Evolutionary conservation across 2,113 vertebrate genomes (phyloP).

Genomic region (Blennius ocellaris): DNA sequence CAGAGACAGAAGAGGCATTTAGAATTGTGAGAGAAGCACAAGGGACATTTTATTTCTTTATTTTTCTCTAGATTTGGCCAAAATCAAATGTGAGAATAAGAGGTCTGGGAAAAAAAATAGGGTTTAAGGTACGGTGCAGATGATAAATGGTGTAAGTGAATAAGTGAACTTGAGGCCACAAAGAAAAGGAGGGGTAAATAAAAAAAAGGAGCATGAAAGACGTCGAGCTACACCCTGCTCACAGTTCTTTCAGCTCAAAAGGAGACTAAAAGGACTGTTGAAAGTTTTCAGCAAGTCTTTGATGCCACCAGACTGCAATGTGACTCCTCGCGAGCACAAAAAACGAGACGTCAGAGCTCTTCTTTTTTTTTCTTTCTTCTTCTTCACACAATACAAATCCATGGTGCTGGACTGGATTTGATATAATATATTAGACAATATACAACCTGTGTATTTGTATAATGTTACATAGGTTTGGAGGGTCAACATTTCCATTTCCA

Average conservation of each 20-base stretch:
- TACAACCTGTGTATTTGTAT: slow-evolving; percentile 71
- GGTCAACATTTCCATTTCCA: slow-evolving; percentile 57
- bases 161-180: slow-evolving; percentile 39
- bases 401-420: slow-evolving; percentile 57
- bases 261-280: slow-evolving; percentile 45
- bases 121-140: slow-evolving; percentile 31
- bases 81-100: slow-evolving; percentile 62
- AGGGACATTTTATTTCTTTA: slow-evolving; percentile 51
- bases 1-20: slow-evolving; percentile 47
- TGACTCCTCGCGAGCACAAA: slow-evolving; percentile 66
- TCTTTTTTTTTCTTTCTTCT: slow-evolving; percentile 28
- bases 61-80: slow-evolving; percentile 29
- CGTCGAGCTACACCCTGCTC: slow-evolving; percentile 46
- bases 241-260: slow-evolving; percentile 47
- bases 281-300: slow-evolving; percentile 61
- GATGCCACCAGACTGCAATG: slow-evolving; percentile 60
- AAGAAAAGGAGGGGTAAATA: slow-evolving; percentile 42
- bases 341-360: slow-evolving; percentile 52
- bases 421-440: slow-evolving; percentile 50
- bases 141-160: slow-evolving; percentile 41
- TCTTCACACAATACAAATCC: slow-evolving; percentile 58
- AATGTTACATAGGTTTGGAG: slow-evolving; percentile 71
- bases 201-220: slow-evolving; percentile 54
- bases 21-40: slow-evolving; percentile 42
- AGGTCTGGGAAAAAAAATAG: slow-evolving; percentile 34